A percentile compares a stretch with the other conserved stretches of the same genome.
These are phyloP conservation scores for Willisornis vidua DNA, from an alignment of 2,113 vertebrate genomes.

Conservation along the genomic window DNA sequence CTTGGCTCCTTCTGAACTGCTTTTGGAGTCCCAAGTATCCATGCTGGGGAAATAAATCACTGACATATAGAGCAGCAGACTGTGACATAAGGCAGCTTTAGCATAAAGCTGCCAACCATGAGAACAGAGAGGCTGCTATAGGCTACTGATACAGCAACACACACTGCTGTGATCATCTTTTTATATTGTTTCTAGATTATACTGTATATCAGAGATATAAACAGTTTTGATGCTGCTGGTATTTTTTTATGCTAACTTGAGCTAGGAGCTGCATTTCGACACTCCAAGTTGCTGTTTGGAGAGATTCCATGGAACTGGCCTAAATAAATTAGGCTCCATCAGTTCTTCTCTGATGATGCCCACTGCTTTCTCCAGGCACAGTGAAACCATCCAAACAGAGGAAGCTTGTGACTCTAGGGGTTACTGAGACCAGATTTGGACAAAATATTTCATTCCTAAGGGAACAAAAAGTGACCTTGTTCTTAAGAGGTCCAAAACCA, in stretches of 20 bases:
- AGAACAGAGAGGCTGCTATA: background rate
- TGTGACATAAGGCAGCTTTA: background rate
- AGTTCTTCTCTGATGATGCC: background rate
- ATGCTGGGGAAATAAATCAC: background rate
- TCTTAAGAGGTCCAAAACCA: background rate
- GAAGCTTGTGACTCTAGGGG: background rate
- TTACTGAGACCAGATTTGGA: slow-evolving; percentile 17
- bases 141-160: background rate
- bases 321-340: background rate
- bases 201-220: background rate
- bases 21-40: background rate
- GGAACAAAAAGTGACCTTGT: background rate
- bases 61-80: background rate
- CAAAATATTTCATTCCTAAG: slow-evolving; percentile 38
- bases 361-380: background rate
- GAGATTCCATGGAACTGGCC: background rate
- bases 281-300: background rate
- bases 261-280: background rate
- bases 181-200: background rate
- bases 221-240: background rate
- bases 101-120: background rate
- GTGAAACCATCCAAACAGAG: background rate
- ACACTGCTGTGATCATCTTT: background rate
- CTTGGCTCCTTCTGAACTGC: background rate
- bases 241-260: background rate